These are phyloP conservation scores for Probaryconus sp. DNA, from an alignment of 1,140 invertebrate species.

Conservation along the genomic window DNA sequence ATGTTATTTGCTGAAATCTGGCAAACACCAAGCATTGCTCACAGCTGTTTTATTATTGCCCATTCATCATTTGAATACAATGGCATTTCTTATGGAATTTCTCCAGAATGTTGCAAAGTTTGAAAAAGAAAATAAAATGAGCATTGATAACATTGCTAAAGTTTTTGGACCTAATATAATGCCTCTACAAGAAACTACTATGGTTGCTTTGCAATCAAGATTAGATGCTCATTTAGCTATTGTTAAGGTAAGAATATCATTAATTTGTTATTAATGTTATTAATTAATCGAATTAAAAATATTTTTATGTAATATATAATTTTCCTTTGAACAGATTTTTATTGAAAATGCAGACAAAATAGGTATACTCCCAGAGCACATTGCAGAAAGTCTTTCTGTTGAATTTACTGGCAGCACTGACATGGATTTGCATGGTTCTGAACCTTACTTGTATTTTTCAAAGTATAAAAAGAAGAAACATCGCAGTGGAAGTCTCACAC, in stretches of 20 bases:
- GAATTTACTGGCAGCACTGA: conserved; percentile 77
- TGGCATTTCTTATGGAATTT: conserved; percentile 85
- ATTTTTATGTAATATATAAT: too few species aligned
- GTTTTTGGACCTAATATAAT: conserved; percentile 90
- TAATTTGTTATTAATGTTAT: too few species aligned
- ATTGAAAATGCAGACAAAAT: conserved; percentile 87
- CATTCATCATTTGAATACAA: conserved; percentile 81
- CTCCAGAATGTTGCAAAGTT: conserved; percentile 81
- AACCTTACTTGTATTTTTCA: conserved; percentile 70
- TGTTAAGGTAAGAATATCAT: conserved; percentile 20
- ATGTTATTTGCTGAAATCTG: conserved; percentile 79
- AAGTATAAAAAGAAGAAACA: conserved; percentile 84
- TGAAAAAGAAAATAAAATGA: conserved; percentile 88
- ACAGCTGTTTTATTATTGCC: conserved; percentile 83
- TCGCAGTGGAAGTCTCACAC: conserved; percentile 89
- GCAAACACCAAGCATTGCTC: conserved; percentile 79
- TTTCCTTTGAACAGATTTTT: too few species aligned
- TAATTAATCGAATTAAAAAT: too few species aligned
- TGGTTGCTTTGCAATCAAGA: conserved; percentile 80
- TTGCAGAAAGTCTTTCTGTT: conserved; percentile 77
- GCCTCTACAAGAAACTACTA: conserved; percentile 82
- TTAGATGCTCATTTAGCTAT: conserved; percentile 80
- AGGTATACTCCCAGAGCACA: conserved; percentile 83
- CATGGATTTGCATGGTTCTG: conserved; percentile 77
- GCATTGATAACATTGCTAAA: conserved; percentile 87